These are phyloP conservation scores for Loris lydekkerianus DNA, from an alignment of 2,797 vertebrate species.

Conservation along the genomic window DNA sequence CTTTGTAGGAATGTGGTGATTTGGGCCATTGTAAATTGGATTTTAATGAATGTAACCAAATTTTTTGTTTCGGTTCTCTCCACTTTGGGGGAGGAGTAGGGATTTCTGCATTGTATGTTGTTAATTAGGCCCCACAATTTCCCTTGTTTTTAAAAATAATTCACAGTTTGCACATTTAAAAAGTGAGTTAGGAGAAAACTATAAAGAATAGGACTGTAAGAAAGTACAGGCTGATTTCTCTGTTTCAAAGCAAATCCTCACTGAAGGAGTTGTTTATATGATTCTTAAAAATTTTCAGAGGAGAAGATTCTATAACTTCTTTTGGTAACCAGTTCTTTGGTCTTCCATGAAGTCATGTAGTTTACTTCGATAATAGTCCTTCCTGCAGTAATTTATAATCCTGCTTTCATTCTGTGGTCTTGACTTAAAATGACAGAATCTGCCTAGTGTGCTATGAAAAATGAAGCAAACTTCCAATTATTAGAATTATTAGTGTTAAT, in stretches of 20 bases:
- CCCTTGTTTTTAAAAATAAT: conserved; percentile 23
- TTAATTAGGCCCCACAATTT: background rate
- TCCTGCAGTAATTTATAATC: conserved; percentile 41
- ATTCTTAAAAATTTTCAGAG: conserved; percentile 41
- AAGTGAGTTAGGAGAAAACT: background rate
- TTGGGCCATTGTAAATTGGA: background rate
- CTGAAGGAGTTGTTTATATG: background rate
- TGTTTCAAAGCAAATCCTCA: background rate
- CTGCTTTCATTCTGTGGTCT: conserved; percentile 2
- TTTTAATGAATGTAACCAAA: background rate
- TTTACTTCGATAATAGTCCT: conserved; percentile 49
- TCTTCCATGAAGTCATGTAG: conserved; percentile 24
- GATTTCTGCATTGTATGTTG: background rate
- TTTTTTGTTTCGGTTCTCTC: background rate
- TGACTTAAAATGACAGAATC: conserved; percentile 51
- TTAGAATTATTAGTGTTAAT: conserved; percentile 39
- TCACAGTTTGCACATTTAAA: background rate
- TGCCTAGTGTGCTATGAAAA: conserved; percentile 36
- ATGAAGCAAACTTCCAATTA: conserved; percentile 54
- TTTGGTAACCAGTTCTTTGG: conserved; percentile 8
- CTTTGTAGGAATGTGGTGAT: background rate
- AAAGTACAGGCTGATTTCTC: background rate
- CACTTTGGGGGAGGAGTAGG: background rate
- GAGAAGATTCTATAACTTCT: background rate
- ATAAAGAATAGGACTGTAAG: background rate